These are phyloP conservation scores for Agrochola circellaris DNA, from an alignment of 2,888 invertebrate species.

Conservation along the genomic window DNA sequence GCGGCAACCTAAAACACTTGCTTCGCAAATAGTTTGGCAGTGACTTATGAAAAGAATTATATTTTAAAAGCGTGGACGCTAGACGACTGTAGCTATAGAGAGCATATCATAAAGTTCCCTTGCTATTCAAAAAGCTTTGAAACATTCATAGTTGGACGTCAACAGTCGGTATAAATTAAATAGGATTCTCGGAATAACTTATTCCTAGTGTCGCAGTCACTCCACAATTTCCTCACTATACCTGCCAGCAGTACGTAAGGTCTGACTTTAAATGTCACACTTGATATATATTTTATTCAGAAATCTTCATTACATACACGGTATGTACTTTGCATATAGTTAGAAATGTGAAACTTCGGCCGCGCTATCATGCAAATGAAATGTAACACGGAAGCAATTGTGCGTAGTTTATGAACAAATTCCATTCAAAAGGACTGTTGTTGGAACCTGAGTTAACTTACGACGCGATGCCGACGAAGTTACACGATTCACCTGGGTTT, in stretches of 20 bases:
- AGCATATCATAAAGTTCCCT: background rate
- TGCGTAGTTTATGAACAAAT: conserved; percentile 68
- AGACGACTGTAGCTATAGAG: background rate
- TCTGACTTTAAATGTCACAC: conserved; percentile 31
- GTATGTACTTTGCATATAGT: conserved; percentile 54
- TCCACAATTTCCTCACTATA: conserved; percentile 8
- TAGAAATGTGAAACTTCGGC: conserved; percentile 61
- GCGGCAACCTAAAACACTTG: conserved; percentile 13
- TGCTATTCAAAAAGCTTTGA: conserved; percentile 1
- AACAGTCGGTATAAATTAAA: background rate
- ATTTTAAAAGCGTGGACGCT: background rate
- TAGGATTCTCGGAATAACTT: background rate
- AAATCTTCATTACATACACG: conserved; percentile 51
- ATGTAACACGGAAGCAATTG: conserved; percentile 64
- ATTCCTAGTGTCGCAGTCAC: conserved; percentile 1
- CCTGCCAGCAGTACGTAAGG: conserved; percentile 7
- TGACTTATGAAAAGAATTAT: conserved; percentile 34
- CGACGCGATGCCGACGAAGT: conserved; percentile 23
- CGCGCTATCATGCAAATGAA: conserved; percentile 65
- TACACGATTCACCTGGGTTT: conserved; percentile 37
- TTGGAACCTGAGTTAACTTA: conserved; percentile 46
- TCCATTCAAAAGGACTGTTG: conserved; percentile 49
- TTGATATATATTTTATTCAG: conserved; percentile 51
- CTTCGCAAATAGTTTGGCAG: background rate
- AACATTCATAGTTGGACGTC: conserved; percentile 3